These are phyloP conservation scores for Morpho achilles DNA, from an alignment of 2,888 invertebrate species.

Conservation along the genomic window DNA sequence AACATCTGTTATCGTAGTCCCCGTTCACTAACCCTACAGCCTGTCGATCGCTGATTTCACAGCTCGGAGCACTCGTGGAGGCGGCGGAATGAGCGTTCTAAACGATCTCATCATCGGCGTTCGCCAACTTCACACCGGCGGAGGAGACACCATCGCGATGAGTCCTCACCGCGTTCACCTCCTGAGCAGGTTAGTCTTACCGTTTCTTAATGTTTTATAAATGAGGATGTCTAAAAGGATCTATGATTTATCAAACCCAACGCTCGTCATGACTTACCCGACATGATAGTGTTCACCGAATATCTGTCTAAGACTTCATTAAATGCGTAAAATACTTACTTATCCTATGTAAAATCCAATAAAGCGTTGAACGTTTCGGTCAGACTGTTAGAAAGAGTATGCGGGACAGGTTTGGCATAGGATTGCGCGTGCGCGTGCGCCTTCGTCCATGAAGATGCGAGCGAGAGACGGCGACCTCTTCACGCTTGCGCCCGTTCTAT, in stretches of 20 bases:
- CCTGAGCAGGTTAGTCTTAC: constrained; percentile 72
- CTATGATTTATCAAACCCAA: constrained; percentile 50
- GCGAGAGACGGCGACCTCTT: constrained; percentile 77
- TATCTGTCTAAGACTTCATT: constrained; percentile 47
- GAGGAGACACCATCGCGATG: constrained; percentile 80
- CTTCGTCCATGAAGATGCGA: constrained; percentile 77
- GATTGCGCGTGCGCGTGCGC: constrained; percentile 74
- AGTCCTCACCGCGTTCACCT: constrained; percentile 68
- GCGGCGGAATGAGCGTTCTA: constrained; percentile 90
- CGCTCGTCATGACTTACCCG: constrained; percentile 46
- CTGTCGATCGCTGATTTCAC: constrained; percentile 81
- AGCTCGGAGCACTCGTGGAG: constrained; percentile 88
- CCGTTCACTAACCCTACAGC: constrained; percentile 73
- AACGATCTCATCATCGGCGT: constrained; percentile 90
- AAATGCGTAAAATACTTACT: constrained; percentile 40
- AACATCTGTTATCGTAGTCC: constrained; percentile 30
- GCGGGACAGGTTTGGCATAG: constrained; percentile 72
- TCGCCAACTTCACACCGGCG: constrained; percentile 88
- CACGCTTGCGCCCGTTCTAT: constrained; percentile 77
- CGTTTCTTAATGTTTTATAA: constrained; percentile 46
- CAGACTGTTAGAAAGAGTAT: constrained; percentile 65
- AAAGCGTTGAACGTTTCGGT: constrained; percentile 63
- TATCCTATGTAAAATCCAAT: constrained; percentile 61
- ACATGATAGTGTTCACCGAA: constrained; percentile 62
- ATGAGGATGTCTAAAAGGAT: constrained; percentile 48